Percentiles rank a stretch among this genome's conserved stretches.
These are phyloP conservation scores for Mirza zaza DNA, from an alignment of 2,113 vertebrate species.

Conservation along the genomic window DNA sequence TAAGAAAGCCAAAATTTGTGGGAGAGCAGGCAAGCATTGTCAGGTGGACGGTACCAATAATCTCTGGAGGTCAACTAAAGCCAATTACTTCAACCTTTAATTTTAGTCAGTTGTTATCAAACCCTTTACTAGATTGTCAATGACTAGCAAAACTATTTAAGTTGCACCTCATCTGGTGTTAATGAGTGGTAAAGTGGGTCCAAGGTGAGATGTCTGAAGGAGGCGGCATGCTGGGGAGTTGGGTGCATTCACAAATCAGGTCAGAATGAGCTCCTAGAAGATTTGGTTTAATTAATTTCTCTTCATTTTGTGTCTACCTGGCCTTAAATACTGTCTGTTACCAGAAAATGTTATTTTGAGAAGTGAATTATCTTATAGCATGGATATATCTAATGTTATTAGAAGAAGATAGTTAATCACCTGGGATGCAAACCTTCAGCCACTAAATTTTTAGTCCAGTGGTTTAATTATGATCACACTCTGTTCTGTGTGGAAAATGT, in stretches of 20 bases:
- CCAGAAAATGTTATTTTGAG: not conserved
- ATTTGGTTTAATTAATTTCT: not conserved
- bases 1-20: not conserved
- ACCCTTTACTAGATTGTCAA: slow-evolving; percentile 33
- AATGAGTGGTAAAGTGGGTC: not conserved
- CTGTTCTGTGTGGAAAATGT: not conserved
- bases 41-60: not conserved
- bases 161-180: slow-evolving; percentile 16
- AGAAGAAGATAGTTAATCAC: not conserved
- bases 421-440: not conserved
- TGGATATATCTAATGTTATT: not conserved
- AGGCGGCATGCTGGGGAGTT: not conserved
- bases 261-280: not conserved
- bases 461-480: not conserved
- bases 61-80: not conserved
- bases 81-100: slow-evolving; percentile 7
- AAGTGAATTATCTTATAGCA: not conserved
- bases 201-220: not conserved
- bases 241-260: slow-evolving; percentile 16
- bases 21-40: not conserved
- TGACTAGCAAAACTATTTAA: slow-evolving; percentile 19
- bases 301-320: not conserved
- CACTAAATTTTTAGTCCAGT: not conserved
- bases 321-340: not conserved
- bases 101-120: slow-evolving; percentile 27